Conservation (phyloP, 2,888 invertebrate genomes). For the Rotaria sp. region DNA sequence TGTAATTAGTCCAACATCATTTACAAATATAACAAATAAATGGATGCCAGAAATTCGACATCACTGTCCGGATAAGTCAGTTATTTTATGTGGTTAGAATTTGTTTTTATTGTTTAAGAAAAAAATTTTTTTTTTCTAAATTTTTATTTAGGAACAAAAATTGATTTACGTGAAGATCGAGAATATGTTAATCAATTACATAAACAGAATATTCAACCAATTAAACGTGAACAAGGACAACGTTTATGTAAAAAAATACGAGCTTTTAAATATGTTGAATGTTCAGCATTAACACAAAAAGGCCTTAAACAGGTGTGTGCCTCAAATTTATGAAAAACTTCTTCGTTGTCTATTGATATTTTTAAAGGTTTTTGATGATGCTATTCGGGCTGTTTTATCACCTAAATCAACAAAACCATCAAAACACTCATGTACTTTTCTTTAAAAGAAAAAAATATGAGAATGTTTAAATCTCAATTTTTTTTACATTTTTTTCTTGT, state of each 20-base stretch:
- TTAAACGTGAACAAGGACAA: constrained; percentile 93
- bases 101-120: neutral
- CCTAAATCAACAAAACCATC: neutral
- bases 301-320: constrained; percentile 83
- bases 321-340: neutral
- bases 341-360: neutral
- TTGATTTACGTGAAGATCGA: constrained; percentile 93
- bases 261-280: constrained; percentile 97
- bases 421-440: neutral
- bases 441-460: neutral
- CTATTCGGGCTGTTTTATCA: constrained; percentile 1
- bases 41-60: constrained; percentile 99
- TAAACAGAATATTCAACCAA: constrained; percentile 66
- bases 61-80: constrained; percentile 97
- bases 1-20: constrained; percentile 95
- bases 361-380: constrained; percentile 5
- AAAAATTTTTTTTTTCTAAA: neutral
- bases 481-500: neutral
- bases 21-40: constrained; percentile 97
- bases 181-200: constrained; percentile 58
- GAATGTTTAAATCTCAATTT: constrained; percentile 14
- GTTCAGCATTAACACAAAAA: constrained; percentile 94
- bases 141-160: constrained; percentile 61
- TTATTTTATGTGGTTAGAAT: constrained; percentile 83
- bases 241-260: constrained; percentile 95